phyloP scores from a whole-genome alignment of 1,140 invertebrate genomes.

The Procambarus virginalis region DNA sequence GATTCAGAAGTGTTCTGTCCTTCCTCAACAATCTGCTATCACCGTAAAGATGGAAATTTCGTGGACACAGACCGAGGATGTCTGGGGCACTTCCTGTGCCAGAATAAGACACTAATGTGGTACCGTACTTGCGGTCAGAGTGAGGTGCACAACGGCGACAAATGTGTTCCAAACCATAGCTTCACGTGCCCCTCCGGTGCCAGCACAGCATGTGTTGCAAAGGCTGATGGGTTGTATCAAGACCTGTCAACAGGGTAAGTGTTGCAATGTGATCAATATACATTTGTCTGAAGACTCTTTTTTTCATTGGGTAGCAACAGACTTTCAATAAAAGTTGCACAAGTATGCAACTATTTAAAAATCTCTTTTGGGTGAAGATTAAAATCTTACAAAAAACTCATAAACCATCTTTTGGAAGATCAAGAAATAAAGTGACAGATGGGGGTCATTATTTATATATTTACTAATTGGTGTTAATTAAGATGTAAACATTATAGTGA shows the following conservation, averaged over 20 bases:
- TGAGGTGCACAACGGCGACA: slow-evolving; percentile 8
- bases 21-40: slow-evolving; percentile 6
- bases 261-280: no score
- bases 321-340: no score
- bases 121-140: slow-evolving; percentile 9
- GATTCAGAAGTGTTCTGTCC: slow-evolving; percentile 24
- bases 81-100: slow-evolving; percentile 26
- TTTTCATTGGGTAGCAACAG: no score
- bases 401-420: no score
- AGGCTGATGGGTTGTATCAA: slow-evolving; percentile 33
- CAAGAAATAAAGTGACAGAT: no score
- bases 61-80: slow-evolving; percentile 28
- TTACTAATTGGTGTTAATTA: no score
- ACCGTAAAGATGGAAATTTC: slow-evolving; percentile 7
- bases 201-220: slow-evolving; percentile 13
- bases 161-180: slow-evolving; percentile 6
- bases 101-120: slow-evolving; percentile 2
- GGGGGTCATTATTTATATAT: no score
- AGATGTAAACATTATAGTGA: no score
- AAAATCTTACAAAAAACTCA: no score
- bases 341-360: no score
- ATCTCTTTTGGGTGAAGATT: no score
- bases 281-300: no score
- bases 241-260: slow-evolving; percentile 28
- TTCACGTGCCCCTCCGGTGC: slow-evolving; percentile 7